These are phyloP conservation scores for Channa argus DNA, from an alignment of 2,113 vertebrate species.

Conservation along the genomic window DNA sequence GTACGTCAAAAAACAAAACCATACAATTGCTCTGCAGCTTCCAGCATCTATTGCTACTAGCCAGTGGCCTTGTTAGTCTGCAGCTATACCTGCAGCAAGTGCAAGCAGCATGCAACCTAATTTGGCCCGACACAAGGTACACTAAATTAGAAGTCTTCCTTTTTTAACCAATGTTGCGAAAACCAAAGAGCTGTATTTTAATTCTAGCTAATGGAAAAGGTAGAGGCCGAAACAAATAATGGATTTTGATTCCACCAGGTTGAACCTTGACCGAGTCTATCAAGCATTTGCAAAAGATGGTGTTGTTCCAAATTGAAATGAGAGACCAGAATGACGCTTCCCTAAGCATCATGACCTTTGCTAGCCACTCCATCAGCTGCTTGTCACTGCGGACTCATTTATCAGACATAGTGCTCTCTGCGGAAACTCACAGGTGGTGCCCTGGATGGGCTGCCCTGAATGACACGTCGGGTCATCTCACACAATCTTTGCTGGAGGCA, in stretches of 20 bases:
- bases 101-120: constrained; percentile 55
- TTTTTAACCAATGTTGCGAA: constrained; percentile 19
- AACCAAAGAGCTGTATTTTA: constrained; percentile 54
- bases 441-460: constrained; percentile 60
- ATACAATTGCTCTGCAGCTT: constrained; percentile 33
- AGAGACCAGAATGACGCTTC: constrained; percentile 62
- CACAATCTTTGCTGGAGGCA: constrained; percentile 69
- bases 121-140: constrained; percentile 39
- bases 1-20: constrained; percentile 15
- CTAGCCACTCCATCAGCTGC: constrained; percentile 71
- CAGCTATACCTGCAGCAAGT: constrained; percentile 41
- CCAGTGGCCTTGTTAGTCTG: constrained; percentile 54
- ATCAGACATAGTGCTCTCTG: constrained; percentile 58
- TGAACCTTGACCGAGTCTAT: constrained; percentile 65
- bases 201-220: constrained; percentile 21
- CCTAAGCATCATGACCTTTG: constrained; percentile 70
- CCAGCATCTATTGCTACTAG: constrained; percentile 31
- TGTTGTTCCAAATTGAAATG: constrained; percentile 67
- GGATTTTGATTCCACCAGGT: constrained; percentile 48
- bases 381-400: constrained; percentile 72
- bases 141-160: constrained; percentile 38
- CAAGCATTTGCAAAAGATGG: constrained; percentile 63
- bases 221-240: constrained; percentile 41
- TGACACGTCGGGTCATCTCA: constrained; percentile 72
- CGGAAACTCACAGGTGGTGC: constrained; percentile 72